These are phyloP conservation scores for Aptenodytes patagonicus DNA, from an alignment of 2,113 vertebrate genomes.

Conservation along the genomic window DNA sequence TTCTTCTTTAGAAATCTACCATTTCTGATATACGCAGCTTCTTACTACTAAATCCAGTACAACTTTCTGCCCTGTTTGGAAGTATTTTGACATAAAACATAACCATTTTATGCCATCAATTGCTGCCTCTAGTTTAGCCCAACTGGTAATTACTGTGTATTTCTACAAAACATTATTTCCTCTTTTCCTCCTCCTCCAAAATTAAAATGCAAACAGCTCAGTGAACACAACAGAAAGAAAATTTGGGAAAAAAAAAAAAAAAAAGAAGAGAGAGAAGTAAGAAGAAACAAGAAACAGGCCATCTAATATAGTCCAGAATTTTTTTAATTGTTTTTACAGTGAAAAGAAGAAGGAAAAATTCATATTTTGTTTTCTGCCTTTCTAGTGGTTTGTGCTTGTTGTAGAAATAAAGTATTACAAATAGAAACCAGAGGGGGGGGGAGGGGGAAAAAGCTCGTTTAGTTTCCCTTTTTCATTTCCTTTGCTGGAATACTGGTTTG, in stretches of 20 bases:
- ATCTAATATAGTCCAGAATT: not conserved
- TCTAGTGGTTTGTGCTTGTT: conserved; percentile 39
- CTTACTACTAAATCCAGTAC: not conserved
- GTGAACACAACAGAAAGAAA: not conserved
- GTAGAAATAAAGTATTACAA: conserved; percentile 50
- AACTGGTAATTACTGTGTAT: not conserved
- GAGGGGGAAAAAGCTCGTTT: not conserved
- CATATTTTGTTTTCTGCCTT: conserved; percentile 24
- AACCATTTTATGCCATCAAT: not conserved
- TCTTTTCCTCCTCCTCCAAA: not conserved
- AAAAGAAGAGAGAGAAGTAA: not conserved
- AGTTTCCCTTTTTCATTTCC: conserved; percentile 63
- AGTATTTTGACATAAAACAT: conserved; percentile 5
- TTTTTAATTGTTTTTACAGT: not conserved
- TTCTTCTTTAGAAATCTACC: not conserved
- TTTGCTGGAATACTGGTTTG: conserved; percentile 43
- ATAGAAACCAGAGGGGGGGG: not conserved
- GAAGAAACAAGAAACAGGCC: not conserved
- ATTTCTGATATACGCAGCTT: not conserved
- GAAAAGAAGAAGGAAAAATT: not conserved
- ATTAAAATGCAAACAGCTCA: not conserved
- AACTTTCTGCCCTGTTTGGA: conserved; percentile 36
- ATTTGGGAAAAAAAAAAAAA: not conserved
- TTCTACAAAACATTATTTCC: not conserved
- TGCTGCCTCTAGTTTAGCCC: not conserved